Conservation (phyloP, 23 tunicate genomes). For the Ciona savignyi region DNA sequence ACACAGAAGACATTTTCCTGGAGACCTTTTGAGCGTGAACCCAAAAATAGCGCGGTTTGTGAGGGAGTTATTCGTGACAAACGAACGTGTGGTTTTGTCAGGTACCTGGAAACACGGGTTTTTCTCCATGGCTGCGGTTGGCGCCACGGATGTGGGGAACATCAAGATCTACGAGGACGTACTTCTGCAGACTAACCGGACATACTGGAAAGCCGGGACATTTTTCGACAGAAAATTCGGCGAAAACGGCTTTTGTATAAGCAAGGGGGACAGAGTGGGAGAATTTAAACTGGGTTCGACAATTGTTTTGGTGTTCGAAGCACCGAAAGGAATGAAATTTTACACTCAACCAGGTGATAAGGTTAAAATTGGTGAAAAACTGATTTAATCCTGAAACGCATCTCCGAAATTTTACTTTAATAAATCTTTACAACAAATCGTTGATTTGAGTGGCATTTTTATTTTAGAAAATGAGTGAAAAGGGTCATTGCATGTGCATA, state of each 20-base stretch:
- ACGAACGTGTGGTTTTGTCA: constrained; percentile 77
- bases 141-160: constrained; percentile 93
- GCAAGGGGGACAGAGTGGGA: constrained; percentile 67
- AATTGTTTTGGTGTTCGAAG: constrained; percentile 88
- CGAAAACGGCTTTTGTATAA: constrained; percentile 7
- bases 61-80: constrained; percentile 64
- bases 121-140: constrained; percentile 84
- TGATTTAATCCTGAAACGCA: too few species aligned
- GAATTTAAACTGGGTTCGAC: constrained; percentile 93
- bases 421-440: too few species aligned
- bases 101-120: constrained; percentile 90
- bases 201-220: constrained; percentile 28
- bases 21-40: constrained; percentile 86
- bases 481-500: neutral
- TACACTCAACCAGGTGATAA: constrained; percentile 13
- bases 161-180: constrained; percentile 70
- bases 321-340: constrained; percentile 49
- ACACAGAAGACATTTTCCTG: constrained; percentile 83
- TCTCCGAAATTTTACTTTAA: too few species aligned
- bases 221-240: constrained; percentile 28
- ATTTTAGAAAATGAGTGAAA: neutral
- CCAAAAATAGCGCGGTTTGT: constrained; percentile 64
- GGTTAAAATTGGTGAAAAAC: neutral
- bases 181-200: constrained; percentile 52
- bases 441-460: too few species aligned